Evolutionary conservation across 2,888 invertebrate species (phyloP).

Genomic region (Ectobius pallidus): DNA sequence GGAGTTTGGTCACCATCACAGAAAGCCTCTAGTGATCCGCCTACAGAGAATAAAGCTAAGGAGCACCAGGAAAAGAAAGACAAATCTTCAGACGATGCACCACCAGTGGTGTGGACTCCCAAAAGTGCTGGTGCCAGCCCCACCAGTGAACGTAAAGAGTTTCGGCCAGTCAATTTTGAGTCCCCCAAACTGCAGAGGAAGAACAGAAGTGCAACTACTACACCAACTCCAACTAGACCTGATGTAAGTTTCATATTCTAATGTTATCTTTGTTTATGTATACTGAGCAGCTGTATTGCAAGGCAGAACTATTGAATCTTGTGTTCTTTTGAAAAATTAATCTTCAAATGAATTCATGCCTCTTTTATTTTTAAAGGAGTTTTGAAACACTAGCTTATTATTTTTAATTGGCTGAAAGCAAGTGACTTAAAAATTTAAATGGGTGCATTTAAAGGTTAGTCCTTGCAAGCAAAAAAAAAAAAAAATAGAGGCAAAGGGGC

Average conservation of each 20-base stretch:
- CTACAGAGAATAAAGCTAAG: slow-evolving; percentile 41
- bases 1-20: slow-evolving; percentile 69
- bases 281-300: too few relatives aligned
- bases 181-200: slow-evolving; percentile 68
- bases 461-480: too few relatives aligned
- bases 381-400: too few relatives aligned
- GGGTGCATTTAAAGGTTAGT: too few relatives aligned
- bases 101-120: slow-evolving; percentile 79
- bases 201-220: slow-evolving; percentile 47
- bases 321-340: too few relatives aligned
- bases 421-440: too few relatives aligned
- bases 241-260: slow-evolving; percentile 17
- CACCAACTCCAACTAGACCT: neutral
- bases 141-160: slow-evolving; percentile 73
- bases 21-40: slow-evolving; percentile 48
- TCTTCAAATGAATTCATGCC: too few relatives aligned
- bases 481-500: too few relatives aligned
- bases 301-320: too few relatives aligned
- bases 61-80: neutral
- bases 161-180: slow-evolving; percentile 78
- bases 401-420: too few relatives aligned
- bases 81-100: slow-evolving; percentile 51
- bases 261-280: too few relatives aligned
- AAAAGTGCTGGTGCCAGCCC: slow-evolving; percentile 75
- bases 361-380: too few relatives aligned